Percentiles rank a stretch among this genome's conserved stretches.
These are phyloP conservation scores for Trichoplusia ni DNA, from an alignment of 1,140 invertebrate species.

Conservation along the genomic window DNA sequence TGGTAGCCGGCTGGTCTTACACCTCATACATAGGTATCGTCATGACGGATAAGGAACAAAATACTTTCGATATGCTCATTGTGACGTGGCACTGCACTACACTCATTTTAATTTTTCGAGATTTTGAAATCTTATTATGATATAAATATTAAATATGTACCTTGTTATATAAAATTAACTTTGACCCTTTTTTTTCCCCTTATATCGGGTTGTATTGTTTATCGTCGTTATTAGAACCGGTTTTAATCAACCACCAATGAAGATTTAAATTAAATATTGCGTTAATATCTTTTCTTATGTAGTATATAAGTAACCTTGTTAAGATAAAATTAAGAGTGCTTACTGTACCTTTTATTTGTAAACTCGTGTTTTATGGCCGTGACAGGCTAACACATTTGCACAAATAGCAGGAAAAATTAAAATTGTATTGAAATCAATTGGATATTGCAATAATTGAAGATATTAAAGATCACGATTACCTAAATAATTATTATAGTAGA, in stretches of 20 bases:
- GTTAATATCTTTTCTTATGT: slow-evolving; percentile 19
- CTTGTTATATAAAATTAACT: slow-evolving; percentile 3
- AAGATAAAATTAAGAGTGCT: slow-evolving; percentile 31
- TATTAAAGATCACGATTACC: neutral
- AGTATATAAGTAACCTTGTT: slow-evolving; percentile 19
- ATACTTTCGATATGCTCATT: neutral
- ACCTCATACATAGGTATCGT: neutral
- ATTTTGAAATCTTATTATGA: slow-evolving; percentile 13
- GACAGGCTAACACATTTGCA: slow-evolving; percentile 3
- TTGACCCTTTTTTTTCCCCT: neutral
- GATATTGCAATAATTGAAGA: no score
- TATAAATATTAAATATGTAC: neutral
- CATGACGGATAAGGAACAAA: neutral
- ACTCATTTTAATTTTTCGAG: slow-evolving; percentile 6
- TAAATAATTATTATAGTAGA: neutral
- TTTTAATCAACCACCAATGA: slow-evolving; percentile 27
- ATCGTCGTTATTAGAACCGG: slow-evolving; percentile 1
- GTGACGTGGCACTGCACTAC: neutral
- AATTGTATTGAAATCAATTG: no score
- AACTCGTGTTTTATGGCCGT: slow-evolving; percentile 2
- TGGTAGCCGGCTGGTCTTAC: neutral
- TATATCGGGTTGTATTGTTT: slow-evolving; percentile 19
- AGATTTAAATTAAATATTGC: slow-evolving; percentile 10
- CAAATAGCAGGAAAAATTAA: slow-evolving; percentile 23
- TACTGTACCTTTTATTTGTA: slow-evolving; percentile 10